Evolutionary conservation across 2,888 invertebrate species (phyloP), one percentile per base, ranked within the genome.

Genomic region (Gonocerus acuteangulatus): DNA sequence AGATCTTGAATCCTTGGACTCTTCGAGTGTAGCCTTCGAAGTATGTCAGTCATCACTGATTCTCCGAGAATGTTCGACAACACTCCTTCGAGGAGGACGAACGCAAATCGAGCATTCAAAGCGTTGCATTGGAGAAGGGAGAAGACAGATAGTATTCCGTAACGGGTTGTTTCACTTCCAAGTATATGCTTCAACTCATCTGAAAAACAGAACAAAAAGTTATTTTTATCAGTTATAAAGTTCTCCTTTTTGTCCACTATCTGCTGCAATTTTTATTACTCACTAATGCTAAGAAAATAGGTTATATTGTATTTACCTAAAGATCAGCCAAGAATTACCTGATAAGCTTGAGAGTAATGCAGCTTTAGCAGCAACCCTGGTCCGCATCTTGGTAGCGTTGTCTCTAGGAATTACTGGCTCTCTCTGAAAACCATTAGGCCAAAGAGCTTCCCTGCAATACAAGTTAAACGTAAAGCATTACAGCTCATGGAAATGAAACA

Each of bases 101-200:
- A 87, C 52, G 88, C 77, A 57, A 95, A 78, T 69, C 95, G 80
- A 71, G 85, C 82, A 75, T 95, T 95, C 61, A 95, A 82, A 69
- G 85, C 82, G 67, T 87, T 85, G 68, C 87, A 84, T 77, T 95
- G 95, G 70, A 93, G 88, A 70, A 94, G 80, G 71, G 92, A 89
- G 73, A 93, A 93, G 22, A 94, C 84, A 13, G 87, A 84, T 58
- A 89, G 76, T 13, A 92, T 77, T 2, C 94, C 94, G 68, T 87
- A 80, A 19, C 89, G 79, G 2, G 89, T 89, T 1, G 92, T 89
- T 71, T 93, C 92, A 45, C 87, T 86, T 1, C 95, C 95, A 61
- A 95, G 86, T 68, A 95, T 85, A 71, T 89, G 89, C 69, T 88
- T 85, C 63, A 95, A 76, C 73, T 95, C 94, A 75, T 95, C 94